Evolutionary conservation across 2,113 vertebrate genomes (phyloP), one percentile per base, ranked within the genome.

Genomic region (Callipepla squamata): DNA sequence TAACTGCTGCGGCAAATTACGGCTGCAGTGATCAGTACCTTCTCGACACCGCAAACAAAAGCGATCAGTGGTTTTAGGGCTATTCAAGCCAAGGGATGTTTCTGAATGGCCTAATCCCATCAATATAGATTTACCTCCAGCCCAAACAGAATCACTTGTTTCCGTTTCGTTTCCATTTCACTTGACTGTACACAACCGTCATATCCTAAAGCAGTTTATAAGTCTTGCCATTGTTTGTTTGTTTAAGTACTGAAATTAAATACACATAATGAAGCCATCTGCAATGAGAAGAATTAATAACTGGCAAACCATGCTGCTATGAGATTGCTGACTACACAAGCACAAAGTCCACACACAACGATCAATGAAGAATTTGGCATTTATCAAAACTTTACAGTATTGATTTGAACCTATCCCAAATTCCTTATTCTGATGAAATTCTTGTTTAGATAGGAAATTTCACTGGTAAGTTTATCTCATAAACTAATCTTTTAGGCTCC

Each of bases 1-100:
- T 98, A 98, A 95, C 96, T 97, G 96, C 96, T 95, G 94, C 42
- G 30, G 95, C 95, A 98, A 97, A 97, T 97, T 96, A 97, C 75
- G 45, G 82, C 57, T 93, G 88, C 62, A 91, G 93, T 94, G 95
- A 96, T 97, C 95, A 91, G 96, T 88, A 68, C 74, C 95, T 97
- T 85, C 88, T 83, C 84, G 3, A 90, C 73, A 88, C 55, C 28
- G 17, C 82, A 91, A 86, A 95, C 82, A 87, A 90, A 53, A 94
- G 93, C 87, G 57, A 93, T 80, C 47, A 59, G 91, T 80, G 93
- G 50, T 34, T 87, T 95, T 82, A 80, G 38, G 91, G 85, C 90
- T 82, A 92, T 90, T 89, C 61, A 93, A 91, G 67, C 44, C 2
- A 3, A 74, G 89, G 65, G 90, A 92, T 95, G 83, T 17, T 76